Evolutionary conservation across 2,888 invertebrate genomes (phyloP), one percentile per base, ranked within the genome.

Genomic region (Catotricha subobsoleta): DNA sequence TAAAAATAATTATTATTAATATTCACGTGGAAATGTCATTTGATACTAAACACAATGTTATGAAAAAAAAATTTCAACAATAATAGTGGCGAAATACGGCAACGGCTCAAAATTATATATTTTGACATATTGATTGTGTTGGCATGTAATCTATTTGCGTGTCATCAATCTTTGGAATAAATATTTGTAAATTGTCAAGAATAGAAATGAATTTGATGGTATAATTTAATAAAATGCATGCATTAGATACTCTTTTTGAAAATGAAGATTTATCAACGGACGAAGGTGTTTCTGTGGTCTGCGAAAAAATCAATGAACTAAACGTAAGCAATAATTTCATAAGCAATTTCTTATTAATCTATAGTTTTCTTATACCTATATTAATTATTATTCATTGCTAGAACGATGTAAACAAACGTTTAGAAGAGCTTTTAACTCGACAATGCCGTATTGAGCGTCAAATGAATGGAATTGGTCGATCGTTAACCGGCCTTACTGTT

Each of bases 361-460:
- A 25, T 16, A 12, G 18, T 40, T 20, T 29, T 20, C 4, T 19
- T 19, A 10, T n/a, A 25, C 16, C 35, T 20, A 21, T n/a, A 38
- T 20, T 36, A 34, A 15, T 23, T 3, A 41, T 15, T 28, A 15
- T 6, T 20, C n/a, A 15, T 2, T 15, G 19, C n/a, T n/a, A 88
- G 87, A 66, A 69, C 33, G 70, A 71, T 48, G 71, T 84, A 4
- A 72, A 79, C 54, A 68, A 71, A 47, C 77, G 80, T 43, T 62
- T 91, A 25, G 72, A 78, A 43, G 67, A 67, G 20, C 71, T 83
- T 21, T 58, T 88, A n/a, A 71, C 75, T 5, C 74, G 80, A 47
- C 79, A 84, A 50, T 74, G 75, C 45, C 71, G 74, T 20, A 65
- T 91, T 21, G 87, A 90, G 56, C 74, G 79, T 12, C 84, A 84